Evolutionary conservation across 2,888 invertebrate species (phyloP), one percentile per base, ranked within the genome.

Genomic region (Seladonia tumulorum): DNA sequence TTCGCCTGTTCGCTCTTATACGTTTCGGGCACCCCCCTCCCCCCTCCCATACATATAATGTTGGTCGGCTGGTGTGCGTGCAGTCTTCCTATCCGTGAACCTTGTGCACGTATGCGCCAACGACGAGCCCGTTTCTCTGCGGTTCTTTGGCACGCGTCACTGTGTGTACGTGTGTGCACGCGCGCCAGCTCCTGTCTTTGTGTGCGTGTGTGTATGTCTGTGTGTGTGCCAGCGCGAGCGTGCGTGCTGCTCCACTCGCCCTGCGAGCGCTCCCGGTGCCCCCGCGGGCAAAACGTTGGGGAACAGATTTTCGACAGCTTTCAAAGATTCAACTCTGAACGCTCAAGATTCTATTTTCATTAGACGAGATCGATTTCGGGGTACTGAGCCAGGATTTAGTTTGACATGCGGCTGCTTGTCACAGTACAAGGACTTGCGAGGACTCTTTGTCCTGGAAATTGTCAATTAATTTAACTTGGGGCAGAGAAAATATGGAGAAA

Each of bases 1-100:
- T 93, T 93, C 93, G 93, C 92, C 94, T 93, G 92, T 94, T 93
- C 93, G 66, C 94, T 94, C 93, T 94, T 93, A 93, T 94, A 92
- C 94, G 93, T 93, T 94, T 94, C 92, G 92, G 92, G 86, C 80
- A 86, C 82, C 88, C 22, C 53, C 74, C 72, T 82, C 53, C 53
- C 74, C 74, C 83, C 53, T 22, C 74, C 74, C 83, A 66, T 82
- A 70, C 85, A 78, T 89, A 87, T 88, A 88, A 90, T 88, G 87
- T 90, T 76, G 74, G 42, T 5, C 79, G 84, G 45, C 22, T 71
- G 63, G 63, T 78, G 72, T 53, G 70, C 45, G 63, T 12, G 53
- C 35, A 25, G n/a, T 39, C 22, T n/a, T 1, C 18, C 18, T n/a
- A 39, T 18, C 42, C 63, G n/a, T 63, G 29, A 25, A 7, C 7